phyloP scores from a whole-genome alignment of 2,888 invertebrate species.

The Dasypolia templi region DNA sequence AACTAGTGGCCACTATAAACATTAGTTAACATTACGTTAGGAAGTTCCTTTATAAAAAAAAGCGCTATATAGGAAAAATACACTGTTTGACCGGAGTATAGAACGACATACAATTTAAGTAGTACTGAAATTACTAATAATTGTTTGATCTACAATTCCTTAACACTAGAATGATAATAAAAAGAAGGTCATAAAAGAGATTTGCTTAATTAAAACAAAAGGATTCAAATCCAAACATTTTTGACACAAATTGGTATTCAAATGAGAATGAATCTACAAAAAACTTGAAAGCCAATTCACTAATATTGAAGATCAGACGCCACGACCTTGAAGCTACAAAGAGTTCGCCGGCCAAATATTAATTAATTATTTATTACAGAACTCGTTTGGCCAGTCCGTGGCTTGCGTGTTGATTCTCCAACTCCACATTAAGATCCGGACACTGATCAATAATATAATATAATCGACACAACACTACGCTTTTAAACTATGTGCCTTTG shows the following conservation, averaged over 20 bases:
- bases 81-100: neutral
- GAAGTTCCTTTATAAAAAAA: too few relatives aligned
- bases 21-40: slow-evolving; percentile 21
- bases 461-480: slow-evolving; percentile 37
- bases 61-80: neutral
- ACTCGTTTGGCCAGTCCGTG: slow-evolving; percentile 84
- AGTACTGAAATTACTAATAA: neutral
- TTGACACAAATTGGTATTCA: slow-evolving; percentile 57
- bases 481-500: slow-evolving; percentile 28
- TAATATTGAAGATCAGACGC: slow-evolving; percentile 72
- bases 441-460: slow-evolving; percentile 62
- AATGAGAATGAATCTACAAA: slow-evolving; percentile 60
- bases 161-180: slow-evolving; percentile 2
- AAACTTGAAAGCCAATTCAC: slow-evolving; percentile 64
- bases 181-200: slow-evolving; percentile 9
- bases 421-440: slow-evolving; percentile 72
- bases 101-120: neutral
- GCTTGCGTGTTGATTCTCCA: slow-evolving; percentile 80
- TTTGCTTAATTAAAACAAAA: slow-evolving; percentile 21
- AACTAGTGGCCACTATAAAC: slow-evolving; percentile 26
- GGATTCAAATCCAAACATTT: slow-evolving; percentile 25
- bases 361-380: slow-evolving; percentile 87
- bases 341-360: slow-evolving; percentile 86
- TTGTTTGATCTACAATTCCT: slow-evolving; percentile 13
- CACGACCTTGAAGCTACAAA: slow-evolving; percentile 82